Conservation (phyloP, 2,113 vertebrate genomes). For the Chaetorhynchus papuensis region DNA sequence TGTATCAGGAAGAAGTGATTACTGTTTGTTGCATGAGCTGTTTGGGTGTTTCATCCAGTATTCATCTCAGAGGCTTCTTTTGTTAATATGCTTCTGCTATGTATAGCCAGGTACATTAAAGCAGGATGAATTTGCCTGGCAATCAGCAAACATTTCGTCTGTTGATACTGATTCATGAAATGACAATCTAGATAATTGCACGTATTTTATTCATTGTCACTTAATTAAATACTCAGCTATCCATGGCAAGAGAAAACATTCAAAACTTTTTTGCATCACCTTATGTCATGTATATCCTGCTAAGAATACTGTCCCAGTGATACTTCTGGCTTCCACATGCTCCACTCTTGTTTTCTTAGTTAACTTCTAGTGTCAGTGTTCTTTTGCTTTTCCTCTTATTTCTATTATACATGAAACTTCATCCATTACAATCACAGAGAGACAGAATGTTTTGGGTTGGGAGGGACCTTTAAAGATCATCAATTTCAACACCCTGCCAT, state of each 20-base stretch:
- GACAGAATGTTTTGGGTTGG: background rate
- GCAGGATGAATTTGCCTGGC: background rate
- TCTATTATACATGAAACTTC: background rate
- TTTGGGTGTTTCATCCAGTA: background rate
- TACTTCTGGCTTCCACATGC: background rate
- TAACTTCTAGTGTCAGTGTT: background rate
- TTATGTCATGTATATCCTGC: background rate
- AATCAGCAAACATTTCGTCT: background rate
- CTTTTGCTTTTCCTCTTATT: background rate
- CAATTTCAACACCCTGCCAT: background rate
- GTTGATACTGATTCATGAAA: background rate
- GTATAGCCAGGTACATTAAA: background rate
- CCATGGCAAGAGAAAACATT: background rate
- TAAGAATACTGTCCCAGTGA: background rate
- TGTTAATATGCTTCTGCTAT: background rate
- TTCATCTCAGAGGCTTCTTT: background rate
- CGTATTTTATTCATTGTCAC: background rate
- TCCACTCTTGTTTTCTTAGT: background rate
- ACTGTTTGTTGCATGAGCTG: background rate
- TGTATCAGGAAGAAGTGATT: background rate
- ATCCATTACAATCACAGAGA: background rate
- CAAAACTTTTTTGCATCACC: background rate
- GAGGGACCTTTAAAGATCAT: background rate
- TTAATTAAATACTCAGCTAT: background rate
- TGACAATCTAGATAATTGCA: background rate